Percentiles rank a stretch among this genome's conserved stretches.
Evolutionary conservation across 2,797 vertebrate genomes (phyloP).

Genomic region (Helicolenus hilgendorfi): DNA sequence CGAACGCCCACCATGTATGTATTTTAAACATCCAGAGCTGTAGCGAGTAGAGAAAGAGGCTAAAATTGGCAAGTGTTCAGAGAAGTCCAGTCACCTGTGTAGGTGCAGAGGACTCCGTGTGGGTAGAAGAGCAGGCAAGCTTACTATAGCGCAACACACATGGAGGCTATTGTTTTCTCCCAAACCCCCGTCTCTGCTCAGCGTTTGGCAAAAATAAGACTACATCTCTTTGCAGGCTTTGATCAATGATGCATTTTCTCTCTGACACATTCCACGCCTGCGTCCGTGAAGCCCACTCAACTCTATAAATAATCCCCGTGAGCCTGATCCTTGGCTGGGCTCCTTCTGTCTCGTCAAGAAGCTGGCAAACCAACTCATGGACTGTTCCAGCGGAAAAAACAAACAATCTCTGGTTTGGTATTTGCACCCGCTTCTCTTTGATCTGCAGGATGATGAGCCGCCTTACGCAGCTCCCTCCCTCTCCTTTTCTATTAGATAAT

Average conservation of each 20-base stretch:
- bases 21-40: conserved; percentile 62
- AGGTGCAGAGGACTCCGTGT: conserved; percentile 71
- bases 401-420: conserved; percentile 4
- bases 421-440: conserved; percentile 44
- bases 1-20: conserved; percentile 68
- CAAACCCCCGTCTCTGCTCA: conserved; percentile 35
- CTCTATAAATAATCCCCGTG: conserved; percentile 87
- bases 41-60: conserved; percentile 54
- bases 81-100: conserved; percentile 81
- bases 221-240: conserved; percentile 69
- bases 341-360: conserved; percentile 83
- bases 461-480: conserved; percentile 12
- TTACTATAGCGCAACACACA: conserved; percentile 65
- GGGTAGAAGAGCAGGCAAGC: conserved; percentile 66
- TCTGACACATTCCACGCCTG: conserved; percentile 85
- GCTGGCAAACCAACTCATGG: conserved; percentile 67
- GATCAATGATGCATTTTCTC: conserved; percentile 84
- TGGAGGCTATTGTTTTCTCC: conserved; percentile 59
- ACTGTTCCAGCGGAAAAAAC: conserved; percentile 30
- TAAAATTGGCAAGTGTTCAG: conserved; percentile 75
- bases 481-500: conserved; percentile 18
- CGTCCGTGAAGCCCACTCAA: conserved; percentile 86
- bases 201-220: conserved; percentile 64
- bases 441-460: conserved; percentile 32
- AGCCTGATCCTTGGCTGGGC: conserved; percentile 81